Base-by-base conservation (phyloP, 92 coral and sea anemone species). In the Porites lobata region DNA sequence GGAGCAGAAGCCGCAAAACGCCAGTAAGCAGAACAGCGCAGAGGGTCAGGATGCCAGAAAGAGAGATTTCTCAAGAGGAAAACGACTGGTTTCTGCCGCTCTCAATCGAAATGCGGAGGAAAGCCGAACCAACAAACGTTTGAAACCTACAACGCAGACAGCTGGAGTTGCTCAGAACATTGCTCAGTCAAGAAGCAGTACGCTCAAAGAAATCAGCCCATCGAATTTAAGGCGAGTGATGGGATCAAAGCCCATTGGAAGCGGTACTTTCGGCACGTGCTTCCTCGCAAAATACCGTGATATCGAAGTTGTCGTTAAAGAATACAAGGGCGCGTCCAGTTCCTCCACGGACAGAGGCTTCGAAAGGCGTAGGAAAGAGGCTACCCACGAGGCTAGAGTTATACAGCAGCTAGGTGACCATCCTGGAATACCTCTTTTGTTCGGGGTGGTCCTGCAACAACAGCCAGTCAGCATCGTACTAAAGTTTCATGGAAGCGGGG, bases 231-330 rank as follows among this genome's bases (percentile, higher is more conserved):
- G 54, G 52, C 75, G 86, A 29, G 87, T 7, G 10, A 52, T 18
- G 50, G 81, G 76, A 66, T 21, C 61, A 17, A 50, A 56, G 47
- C 1, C 82, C 10, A 81, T 91, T 51, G 89, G 94, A 17, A 77
- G 78, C 8, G 91, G 82, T 4, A 86, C 94, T 26, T 87, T 70
- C 47, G 85, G 92, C 20, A 32, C 66, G 7, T 92, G 92, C 75
- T 84, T 38, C 13, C 50, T 84, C n/a, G 92, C 67, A 19, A 83
- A 76, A 53, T 92, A 87, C 75, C 73, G 90, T 5, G 66, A 62
- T 9, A 87, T 92, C 20, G 6, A 21, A 12, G 87, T 88, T 6
- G 94, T 81, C 0, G 61, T 88, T 1, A 92, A 92, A 57, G 81
- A 88, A 58, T 79, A 76, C 75, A 75, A 82, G 57, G 88, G 76